phyloP scores from a whole-genome alignment of 2,888 invertebrate genomes.

The Tetheella fluctuosa region DNA sequence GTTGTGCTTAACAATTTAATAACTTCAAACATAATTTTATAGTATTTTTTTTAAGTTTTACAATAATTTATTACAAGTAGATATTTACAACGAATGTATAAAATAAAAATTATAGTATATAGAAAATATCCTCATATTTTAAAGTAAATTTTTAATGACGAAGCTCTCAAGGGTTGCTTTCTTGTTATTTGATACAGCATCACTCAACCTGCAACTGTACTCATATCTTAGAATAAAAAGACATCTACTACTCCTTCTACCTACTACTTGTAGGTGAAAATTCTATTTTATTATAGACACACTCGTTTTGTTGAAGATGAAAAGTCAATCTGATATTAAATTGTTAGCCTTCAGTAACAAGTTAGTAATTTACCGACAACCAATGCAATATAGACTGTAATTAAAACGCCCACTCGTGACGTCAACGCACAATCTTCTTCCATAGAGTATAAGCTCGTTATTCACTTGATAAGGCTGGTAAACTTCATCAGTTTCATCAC shows the following conservation, averaged over 20 bases:
- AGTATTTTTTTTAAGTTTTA: too few relatives aligned
- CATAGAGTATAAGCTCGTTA: not conserved
- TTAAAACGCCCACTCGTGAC: slow-evolving; percentile 1
- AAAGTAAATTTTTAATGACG: not conserved
- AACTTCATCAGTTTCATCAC: too few relatives aligned
- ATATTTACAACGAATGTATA: too few relatives aligned
- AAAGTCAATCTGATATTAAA: not conserved
- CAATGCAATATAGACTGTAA: not conserved
- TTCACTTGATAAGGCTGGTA: not conserved
- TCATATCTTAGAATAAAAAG: too few relatives aligned
- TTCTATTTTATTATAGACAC: not conserved
- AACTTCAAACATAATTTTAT: too few relatives aligned
- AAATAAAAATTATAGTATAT: too few relatives aligned
- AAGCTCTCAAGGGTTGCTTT: not conserved
- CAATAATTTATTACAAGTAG: too few relatives aligned
- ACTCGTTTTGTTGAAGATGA: not conserved
- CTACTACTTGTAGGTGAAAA: too few relatives aligned
- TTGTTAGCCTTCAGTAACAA: not conserved
- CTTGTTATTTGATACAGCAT: too few relatives aligned
- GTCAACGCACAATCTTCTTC: not conserved
- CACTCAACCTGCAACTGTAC: too few relatives aligned
- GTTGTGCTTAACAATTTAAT: slow-evolving; percentile 12
- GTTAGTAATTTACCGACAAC: slow-evolving; percentile 1
- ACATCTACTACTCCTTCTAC: too few relatives aligned
- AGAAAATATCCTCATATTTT: not conserved